Base-by-base conservation (phyloP, 2,888 invertebrate species). In the Lepidochrysops patricia region DNA sequence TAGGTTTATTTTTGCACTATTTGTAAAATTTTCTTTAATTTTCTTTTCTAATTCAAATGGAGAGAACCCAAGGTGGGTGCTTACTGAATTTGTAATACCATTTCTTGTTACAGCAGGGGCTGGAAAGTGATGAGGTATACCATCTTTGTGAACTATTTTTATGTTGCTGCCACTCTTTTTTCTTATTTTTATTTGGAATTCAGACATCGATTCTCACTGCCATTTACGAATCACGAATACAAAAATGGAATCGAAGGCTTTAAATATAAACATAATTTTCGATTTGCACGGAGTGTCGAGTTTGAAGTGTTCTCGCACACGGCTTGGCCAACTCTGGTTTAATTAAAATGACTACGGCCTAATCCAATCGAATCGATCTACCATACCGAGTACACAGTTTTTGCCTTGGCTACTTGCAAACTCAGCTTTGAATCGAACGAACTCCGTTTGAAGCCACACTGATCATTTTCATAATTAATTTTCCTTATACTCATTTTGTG, bases 71-170 rank as follows among this genome's bases (percentile, higher is more conserved):
- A 86, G 87, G 87, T 87, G 89, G 89, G 89, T 89, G 89, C 87
- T 80, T 88, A 89, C 86, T 88, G 88, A 89, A 86, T 83, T 82
- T 88, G 85, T 88, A 82, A 87, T 89, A 84, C 80, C 81, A 81
- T 89, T 89, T 89, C 89, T 91, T 93, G 92, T 92, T 93, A 91
- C 93, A 95, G 95, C 94, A 95, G 94, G 95, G 94, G 94, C 94
- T 95, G 95, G 95, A 95, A 93, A 94, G 94, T 93, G 95, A 95
- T 92, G 95, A 95, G 95, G 95, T 95, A 93, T 90, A 91, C 86
- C 88, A 88, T 88, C 83, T 89, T 88, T 88, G 84, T 84, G 84
- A 87, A 85, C 85, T 88, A 82, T 80, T 86, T 86, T 89, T 88
- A 80, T 85, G 89, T 89, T 88, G 87, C 87, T 86, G 88, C 88